phyloP scores from a whole-genome alignment of 1,140 invertebrate species.

The Heterodera carotae region DNA sequence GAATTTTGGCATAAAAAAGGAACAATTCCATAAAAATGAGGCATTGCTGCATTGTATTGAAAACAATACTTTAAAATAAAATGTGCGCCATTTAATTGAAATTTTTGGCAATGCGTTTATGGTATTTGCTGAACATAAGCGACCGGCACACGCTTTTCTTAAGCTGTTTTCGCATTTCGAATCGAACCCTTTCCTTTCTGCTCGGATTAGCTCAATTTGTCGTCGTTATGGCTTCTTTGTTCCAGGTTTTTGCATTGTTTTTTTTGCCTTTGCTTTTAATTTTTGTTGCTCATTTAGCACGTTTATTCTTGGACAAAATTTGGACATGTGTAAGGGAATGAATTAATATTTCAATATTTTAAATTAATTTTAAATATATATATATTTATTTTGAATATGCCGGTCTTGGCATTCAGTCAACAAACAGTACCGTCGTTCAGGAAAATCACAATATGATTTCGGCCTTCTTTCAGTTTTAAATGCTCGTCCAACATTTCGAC shows the following conservation, averaged over 20 bases:
- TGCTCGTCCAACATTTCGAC: slow-evolving; percentile 52
- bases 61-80: too few relatives aligned
- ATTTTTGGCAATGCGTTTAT: slow-evolving; percentile 21
- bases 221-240: slow-evolving; percentile 34
- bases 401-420: not conserved
- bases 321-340: slow-evolving; percentile 40
- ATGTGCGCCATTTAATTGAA: not conserved
- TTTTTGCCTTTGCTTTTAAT: not conserved
- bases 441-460: too few relatives aligned
- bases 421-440: too few relatives aligned
- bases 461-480: slow-evolving; percentile 45
- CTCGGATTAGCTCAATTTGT: slow-evolving; percentile 39
- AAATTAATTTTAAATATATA: not conserved
- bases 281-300: slow-evolving; percentile 44
- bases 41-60: too few relatives aligned
- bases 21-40: too few relatives aligned
- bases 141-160: slow-evolving; percentile 16
- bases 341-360: not conserved
- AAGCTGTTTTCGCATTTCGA: slow-evolving; percentile 36
- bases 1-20: too few relatives aligned
- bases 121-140: slow-evolving; percentile 21
- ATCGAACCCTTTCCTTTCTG: slow-evolving; percentile 36
- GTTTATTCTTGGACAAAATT: slow-evolving; percentile 52
- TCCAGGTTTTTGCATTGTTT: slow-evolving; percentile 28
- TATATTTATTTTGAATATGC: too few relatives aligned